These are phyloP conservation scores for Tupaia chinensis DNA, from an alignment of 2,113 vertebrate species.

Conservation along the genomic window DNA sequence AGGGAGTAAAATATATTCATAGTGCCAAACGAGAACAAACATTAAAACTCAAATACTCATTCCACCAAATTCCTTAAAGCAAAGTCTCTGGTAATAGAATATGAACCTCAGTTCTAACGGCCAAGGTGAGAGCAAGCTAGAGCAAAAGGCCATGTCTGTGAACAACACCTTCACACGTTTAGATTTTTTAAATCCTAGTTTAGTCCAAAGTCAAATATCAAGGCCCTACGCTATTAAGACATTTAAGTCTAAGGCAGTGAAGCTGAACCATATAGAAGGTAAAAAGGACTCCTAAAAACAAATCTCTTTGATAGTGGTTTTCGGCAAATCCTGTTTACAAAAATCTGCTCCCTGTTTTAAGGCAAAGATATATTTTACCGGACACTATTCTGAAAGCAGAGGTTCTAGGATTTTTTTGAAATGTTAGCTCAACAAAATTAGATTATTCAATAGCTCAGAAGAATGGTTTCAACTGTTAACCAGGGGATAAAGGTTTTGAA, in stretches of 20 bases:
- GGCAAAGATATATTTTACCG: slow-evolving; percentile 48
- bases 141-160: neutral
- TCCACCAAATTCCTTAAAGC: slow-evolving; percentile 45
- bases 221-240: slow-evolving; percentile 49
- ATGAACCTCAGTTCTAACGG: neutral
- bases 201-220: slow-evolving; percentile 17
- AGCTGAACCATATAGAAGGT: neutral
- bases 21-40: slow-evolving; percentile 26
- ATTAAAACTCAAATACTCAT: slow-evolving; percentile 3
- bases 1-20: neutral
- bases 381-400: slow-evolving; percentile 35
- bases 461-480: slow-evolving; percentile 36
- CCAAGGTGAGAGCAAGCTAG: neutral
- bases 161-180: slow-evolving; percentile 41
- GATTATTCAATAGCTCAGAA: slow-evolving; percentile 40
- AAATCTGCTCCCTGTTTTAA: slow-evolving; percentile 52
- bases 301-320: slow-evolving; percentile 41
- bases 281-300: slow-evolving; percentile 43
- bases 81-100: neutral
- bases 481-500: neutral
- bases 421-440: slow-evolving; percentile 48
- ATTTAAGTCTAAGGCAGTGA: neutral
- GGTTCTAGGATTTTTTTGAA: slow-evolving; percentile 48
- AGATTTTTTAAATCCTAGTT: slow-evolving; percentile 15
- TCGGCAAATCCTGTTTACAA: slow-evolving; percentile 55